Conservation (phyloP, 30 jellyfish, hydroid and myxozoan species). For the Morbakka virulenta region DNA sequence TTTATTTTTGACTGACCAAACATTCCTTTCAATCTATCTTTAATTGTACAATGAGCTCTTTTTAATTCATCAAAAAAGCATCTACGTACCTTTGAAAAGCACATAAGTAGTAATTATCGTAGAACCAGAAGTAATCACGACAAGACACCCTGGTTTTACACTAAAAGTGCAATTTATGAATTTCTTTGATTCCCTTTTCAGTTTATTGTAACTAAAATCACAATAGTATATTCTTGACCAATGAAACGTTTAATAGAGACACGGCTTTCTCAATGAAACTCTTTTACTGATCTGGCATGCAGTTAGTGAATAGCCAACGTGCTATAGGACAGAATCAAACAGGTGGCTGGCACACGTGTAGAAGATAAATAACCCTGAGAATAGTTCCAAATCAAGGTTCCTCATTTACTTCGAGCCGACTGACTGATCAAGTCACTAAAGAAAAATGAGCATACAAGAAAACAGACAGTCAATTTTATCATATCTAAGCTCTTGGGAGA, state of each 20-base stretch:
- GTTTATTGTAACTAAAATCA: no score
- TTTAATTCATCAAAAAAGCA: no score
- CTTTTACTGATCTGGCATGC: background rate
- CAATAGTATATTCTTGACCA: background rate
- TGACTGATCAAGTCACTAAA: no score
- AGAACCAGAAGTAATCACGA: no score
- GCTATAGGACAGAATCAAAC: conserved; percentile 53
- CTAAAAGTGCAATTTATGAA: background rate
- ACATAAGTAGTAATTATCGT: no score
- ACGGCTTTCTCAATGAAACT: background rate
- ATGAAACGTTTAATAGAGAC: background rate
- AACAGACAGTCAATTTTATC: no score
- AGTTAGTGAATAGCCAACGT: conserved; percentile 68
- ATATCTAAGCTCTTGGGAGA: no score
- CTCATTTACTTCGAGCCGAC: background rate
- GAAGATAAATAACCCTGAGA: conserved; percentile 27
- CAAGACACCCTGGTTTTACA: background rate
- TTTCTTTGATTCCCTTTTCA: background rate
- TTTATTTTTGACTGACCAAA: no score
- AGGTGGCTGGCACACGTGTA: conserved; percentile 84
- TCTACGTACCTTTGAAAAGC: no score
- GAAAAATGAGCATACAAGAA: no score
- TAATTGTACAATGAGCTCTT: no score
- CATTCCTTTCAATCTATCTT: no score
- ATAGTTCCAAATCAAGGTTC: background rate